Evolutionary conservation across 2,888 invertebrate species (phyloP).

Genomic region (Andrena flavipes): DNA sequence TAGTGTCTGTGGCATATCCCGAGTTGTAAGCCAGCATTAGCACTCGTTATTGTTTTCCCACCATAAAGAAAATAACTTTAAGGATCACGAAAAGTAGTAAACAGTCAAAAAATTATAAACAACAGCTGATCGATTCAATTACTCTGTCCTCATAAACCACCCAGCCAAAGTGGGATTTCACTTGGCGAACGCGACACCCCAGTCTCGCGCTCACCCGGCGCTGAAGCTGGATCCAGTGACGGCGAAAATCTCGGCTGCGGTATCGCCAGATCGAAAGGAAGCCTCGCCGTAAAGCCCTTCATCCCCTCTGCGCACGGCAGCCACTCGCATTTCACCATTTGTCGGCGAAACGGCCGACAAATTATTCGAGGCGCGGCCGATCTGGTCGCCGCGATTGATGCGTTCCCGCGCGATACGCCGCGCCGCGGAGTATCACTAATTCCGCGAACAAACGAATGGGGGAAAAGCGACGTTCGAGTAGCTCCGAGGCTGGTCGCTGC

Average conservation of each 20-base stretch:
- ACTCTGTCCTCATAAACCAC: too few relatives aligned
- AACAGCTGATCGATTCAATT: too few relatives aligned
- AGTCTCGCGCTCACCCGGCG: background rate
- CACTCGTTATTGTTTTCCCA: too few relatives aligned
- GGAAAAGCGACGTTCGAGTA: slow-evolving; percentile 63
- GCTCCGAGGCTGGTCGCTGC: background rate
- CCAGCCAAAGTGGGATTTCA: too few relatives aligned
- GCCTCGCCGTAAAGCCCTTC: slow-evolving; percentile 27
- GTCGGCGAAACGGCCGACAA: slow-evolving; percentile 37
- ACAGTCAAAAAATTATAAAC: too few relatives aligned
- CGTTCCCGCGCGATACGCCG: slow-evolving; percentile 56
- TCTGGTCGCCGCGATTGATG: slow-evolving; percentile 62
- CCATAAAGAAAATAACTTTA: too few relatives aligned
- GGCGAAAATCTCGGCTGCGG: background rate
- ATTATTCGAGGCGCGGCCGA: slow-evolving; percentile 67
- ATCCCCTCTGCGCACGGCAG: slow-evolving; percentile 6
- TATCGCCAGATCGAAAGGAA: background rate
- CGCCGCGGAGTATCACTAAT: slow-evolving; percentile 36
- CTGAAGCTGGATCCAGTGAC: background rate
- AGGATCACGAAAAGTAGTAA: too few relatives aligned
- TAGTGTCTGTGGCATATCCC: too few relatives aligned
- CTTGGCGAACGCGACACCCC: background rate
- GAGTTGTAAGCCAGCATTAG: too few relatives aligned
- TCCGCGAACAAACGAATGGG: background rate
- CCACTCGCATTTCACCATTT: slow-evolving; percentile 35